phyloP scores from a whole-genome alignment of 2,888 invertebrate genomes.

The Pherbina coryleti region DNA sequence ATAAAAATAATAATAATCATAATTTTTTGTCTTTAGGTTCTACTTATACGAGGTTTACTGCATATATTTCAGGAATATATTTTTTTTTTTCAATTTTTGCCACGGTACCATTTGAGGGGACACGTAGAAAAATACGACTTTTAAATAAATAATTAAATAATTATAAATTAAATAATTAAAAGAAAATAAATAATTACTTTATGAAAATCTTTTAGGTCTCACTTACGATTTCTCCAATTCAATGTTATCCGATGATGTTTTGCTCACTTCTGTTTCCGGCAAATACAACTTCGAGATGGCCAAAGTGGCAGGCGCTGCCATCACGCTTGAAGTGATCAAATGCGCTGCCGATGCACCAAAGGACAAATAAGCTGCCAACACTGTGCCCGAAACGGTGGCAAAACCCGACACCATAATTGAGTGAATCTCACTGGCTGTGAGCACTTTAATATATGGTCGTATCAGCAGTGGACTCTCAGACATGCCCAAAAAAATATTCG shows the following conservation, averaged over 20 bases:
- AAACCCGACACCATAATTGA: constrained; percentile 95
- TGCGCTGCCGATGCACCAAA: constrained; percentile 91
- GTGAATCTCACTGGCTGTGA: constrained; percentile 93
- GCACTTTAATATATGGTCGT: constrained; percentile 82
- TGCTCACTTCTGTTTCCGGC: constrained; percentile 89
- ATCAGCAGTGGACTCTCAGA: constrained; percentile 91
- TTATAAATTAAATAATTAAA: too few species aligned
- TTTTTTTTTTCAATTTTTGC: too few species aligned
- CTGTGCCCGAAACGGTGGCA: constrained; percentile 94
- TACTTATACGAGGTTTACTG: too few species aligned
- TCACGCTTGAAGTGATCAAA: constrained; percentile 91
- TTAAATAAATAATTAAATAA: too few species aligned
- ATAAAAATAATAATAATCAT: too few species aligned
- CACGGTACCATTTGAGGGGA: too few species aligned
- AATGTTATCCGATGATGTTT: constrained; percentile 83
- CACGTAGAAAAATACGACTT: too few species aligned
- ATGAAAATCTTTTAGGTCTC: background rate
- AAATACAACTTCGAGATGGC: constrained; percentile 91
- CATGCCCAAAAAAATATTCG: constrained; percentile 95
- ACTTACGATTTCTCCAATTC: constrained; percentile 78
- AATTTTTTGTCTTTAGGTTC: too few species aligned
- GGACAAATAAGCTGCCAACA: constrained; percentile 91
- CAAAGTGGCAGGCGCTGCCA: constrained; percentile 95
- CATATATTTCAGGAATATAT: too few species aligned
- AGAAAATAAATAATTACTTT: background rate